Evolutionary conservation across 2,888 invertebrate genomes (phyloP).

Genomic region (Hirtodrosophila confusa): DNA sequence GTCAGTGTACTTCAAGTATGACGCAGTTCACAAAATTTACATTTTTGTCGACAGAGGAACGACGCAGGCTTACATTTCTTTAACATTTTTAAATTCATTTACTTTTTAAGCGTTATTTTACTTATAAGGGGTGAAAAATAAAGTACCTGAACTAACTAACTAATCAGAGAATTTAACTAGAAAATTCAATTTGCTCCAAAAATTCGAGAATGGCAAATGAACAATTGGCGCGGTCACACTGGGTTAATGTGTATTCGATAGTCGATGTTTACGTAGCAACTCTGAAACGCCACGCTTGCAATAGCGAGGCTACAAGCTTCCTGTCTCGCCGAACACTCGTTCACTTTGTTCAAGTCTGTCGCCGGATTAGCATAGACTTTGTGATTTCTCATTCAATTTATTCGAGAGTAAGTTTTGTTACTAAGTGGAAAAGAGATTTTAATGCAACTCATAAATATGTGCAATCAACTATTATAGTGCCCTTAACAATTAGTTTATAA

Average conservation of each 20-base stretch:
- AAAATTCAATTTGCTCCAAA: no score
- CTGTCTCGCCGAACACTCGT: conserved; percentile 86
- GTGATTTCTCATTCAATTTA: conserved; percentile 83
- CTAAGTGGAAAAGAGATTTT: conserved; percentile 47
- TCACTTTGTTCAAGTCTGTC: conserved; percentile 89
- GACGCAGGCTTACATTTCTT: no score
- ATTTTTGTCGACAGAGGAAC: no score
- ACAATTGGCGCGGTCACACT: conserved; percentile 7
- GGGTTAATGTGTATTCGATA: conserved; percentile 8
- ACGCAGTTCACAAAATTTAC: no score
- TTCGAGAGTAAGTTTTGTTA: conserved; percentile 80
- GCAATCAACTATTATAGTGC: conserved; percentile 47
- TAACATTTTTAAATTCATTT: no score
- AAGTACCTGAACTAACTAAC: no score
- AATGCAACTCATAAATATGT: conserved; percentile 40
- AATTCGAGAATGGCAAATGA: no score
- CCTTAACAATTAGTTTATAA: conserved; percentile 47
- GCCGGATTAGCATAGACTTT: conserved; percentile 86
- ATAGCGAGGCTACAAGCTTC: conserved; percentile 73
- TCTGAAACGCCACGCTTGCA: conserved; percentile 51
- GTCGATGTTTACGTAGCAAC: conserved; percentile 30
- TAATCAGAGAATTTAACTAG: no score
- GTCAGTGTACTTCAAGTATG: no score
- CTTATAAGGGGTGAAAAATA: no score
- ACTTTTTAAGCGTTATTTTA: no score